A percentile compares a stretch with the other conserved stretches of the same genome.
phyloP scores from a whole-genome alignment of 2,113 vertebrate species.

The Amphilophus citrinellus region DNA sequence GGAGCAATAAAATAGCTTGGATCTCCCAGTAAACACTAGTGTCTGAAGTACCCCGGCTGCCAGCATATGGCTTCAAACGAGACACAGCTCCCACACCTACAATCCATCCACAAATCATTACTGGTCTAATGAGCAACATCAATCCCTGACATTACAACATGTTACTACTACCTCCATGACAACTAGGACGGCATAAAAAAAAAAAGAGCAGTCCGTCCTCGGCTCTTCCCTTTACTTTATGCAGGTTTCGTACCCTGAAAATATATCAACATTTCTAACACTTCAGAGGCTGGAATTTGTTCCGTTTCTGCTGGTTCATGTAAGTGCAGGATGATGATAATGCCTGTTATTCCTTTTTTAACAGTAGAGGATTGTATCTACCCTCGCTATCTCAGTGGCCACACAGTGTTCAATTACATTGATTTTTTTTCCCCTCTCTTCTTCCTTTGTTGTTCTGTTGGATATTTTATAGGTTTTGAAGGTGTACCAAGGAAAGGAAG shows the following conservation, averaged over 20 bases:
- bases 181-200: slow-evolving; percentile 34
- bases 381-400: slow-evolving; percentile 24
- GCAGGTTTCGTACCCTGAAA: slow-evolving; percentile 9
- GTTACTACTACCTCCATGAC: slow-evolving; percentile 70
- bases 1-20: slow-evolving; percentile 44
- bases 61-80: slow-evolving; percentile 38
- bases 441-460: slow-evolving; percentile 43
- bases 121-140: slow-evolving; percentile 58
- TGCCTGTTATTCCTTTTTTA: slow-evolving; percentile 29
- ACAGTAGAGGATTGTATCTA: slow-evolving; percentile 25
- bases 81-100: slow-evolving; percentile 54
- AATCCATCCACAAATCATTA: slow-evolving; percentile 66
- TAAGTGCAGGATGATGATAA: slow-evolving; percentile 12
- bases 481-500: neutral
- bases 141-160: slow-evolving; percentile 57
- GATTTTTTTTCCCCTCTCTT: slow-evolving; percentile 27
- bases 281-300: neutral
- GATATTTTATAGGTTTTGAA: slow-evolving; percentile 25
- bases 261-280: neutral
- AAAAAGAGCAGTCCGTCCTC: neutral
- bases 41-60: slow-evolving; percentile 39
- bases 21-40: slow-evolving; percentile 52
- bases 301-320: neutral
- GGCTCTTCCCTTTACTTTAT: neutral
- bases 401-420: slow-evolving; percentile 56